Conservation (phyloP, 1,140 invertebrate genomes). For the Scaptomyza graminum region DNA sequence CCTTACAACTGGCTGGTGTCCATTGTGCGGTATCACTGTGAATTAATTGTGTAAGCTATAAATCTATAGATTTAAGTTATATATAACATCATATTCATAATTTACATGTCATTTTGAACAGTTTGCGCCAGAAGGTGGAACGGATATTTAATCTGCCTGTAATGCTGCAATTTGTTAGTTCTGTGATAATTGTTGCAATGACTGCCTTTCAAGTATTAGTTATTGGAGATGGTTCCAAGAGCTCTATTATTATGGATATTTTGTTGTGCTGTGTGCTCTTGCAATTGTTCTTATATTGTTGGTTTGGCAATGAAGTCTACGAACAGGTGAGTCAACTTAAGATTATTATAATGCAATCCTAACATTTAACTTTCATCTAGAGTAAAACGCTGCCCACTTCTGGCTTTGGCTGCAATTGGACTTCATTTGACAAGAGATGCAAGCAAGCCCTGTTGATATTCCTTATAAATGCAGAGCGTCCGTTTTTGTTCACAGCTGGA, state of each 20-base stretch:
- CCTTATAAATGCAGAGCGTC: slow-evolving; percentile 63
- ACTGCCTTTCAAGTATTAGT: slow-evolving; percentile 67
- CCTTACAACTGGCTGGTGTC: slow-evolving; percentile 40
- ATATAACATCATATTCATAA: not conserved
- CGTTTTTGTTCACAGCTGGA: slow-evolving; percentile 71
- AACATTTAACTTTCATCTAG: slow-evolving; percentile 29
- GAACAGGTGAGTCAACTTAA: slow-evolving; percentile 59
- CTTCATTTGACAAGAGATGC: slow-evolving; percentile 42
- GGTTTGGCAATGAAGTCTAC: slow-evolving; percentile 70
- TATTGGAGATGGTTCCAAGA: slow-evolving; percentile 52
- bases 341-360: too few relatives aligned
- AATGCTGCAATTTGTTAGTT: slow-evolving; percentile 67
- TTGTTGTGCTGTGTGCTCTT: slow-evolving; percentile 64
- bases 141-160: slow-evolving; percentile 58
- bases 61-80: not conserved
- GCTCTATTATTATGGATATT: slow-evolving; percentile 59
- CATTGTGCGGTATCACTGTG: slow-evolving; percentile 66
- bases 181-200: slow-evolving; percentile 66
- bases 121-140: slow-evolving; percentile 61
- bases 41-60: slow-evolving; percentile 52
- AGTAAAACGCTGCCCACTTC: slow-evolving; percentile 58
- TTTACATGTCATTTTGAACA: slow-evolving; percentile 3
- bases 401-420: slow-evolving; percentile 62
- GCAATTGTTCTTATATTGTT: slow-evolving; percentile 71
- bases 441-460: slow-evolving; percentile 57